Conservation (phyloP, 2,888 invertebrate genomes). For the Oasisia sp. region DNA sequence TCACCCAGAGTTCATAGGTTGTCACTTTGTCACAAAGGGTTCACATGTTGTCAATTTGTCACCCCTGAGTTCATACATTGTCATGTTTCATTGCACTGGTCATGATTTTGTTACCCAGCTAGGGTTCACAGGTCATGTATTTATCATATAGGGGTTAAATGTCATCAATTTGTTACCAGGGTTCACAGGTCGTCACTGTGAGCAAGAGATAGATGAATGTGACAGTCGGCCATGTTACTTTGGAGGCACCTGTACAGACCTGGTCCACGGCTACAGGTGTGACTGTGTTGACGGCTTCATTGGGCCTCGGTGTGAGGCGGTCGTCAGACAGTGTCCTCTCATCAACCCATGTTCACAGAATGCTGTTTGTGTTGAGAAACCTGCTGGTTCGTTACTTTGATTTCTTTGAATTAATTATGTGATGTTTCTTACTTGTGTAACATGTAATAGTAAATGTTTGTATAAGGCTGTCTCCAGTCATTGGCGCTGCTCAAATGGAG, state of each 20-base stretch:
- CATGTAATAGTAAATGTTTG: too few relatives aligned
- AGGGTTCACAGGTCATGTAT: not conserved
- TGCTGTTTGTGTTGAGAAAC: constrained; percentile 55
- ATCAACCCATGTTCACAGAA: constrained; percentile 52
- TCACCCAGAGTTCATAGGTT: too few relatives aligned
- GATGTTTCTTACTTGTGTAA: not conserved
- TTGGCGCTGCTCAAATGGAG: too few relatives aligned
- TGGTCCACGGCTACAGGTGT: constrained; percentile 44
- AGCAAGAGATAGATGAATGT: constrained; percentile 41
- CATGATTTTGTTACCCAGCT: not conserved
- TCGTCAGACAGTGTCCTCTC: constrained; percentile 47
- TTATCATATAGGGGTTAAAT: too few relatives aligned
- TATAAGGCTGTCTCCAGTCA: too few relatives aligned
- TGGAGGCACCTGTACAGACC: constrained; percentile 43
- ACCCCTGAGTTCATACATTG: too few relatives aligned
- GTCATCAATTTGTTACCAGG: constrained; percentile 28
- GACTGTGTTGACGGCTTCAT: constrained; percentile 44
- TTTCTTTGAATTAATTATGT: not conserved
- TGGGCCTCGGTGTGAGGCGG: constrained; percentile 48
- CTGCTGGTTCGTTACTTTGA: constrained; percentile 7
- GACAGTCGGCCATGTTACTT: constrained; percentile 45
- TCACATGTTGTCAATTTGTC: too few relatives aligned
- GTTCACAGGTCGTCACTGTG: constrained; percentile 35
- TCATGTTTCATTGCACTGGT: too few relatives aligned
- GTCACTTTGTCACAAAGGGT: too few relatives aligned